These are phyloP conservation scores for Ptilodon capucinus DNA, from an alignment of 2,888 invertebrate genomes.

Conservation along the genomic window DNA sequence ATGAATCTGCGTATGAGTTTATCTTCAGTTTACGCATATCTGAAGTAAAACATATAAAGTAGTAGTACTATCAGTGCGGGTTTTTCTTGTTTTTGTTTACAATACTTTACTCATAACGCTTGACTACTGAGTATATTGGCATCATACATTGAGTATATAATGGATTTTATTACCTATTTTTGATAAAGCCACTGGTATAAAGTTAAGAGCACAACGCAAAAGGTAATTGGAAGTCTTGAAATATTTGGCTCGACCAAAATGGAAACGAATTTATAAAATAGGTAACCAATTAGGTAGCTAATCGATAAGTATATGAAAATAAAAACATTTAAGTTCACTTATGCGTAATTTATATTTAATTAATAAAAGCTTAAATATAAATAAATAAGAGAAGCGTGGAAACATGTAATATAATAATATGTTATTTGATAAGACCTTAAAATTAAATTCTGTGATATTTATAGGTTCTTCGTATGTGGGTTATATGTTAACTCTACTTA, in stretches of 20 bases:
- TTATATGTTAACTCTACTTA: neutral
- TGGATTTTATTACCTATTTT: no score
- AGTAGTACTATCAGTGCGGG: no score
- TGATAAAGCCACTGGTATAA: no score
- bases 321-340: neutral
- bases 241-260: neutral
- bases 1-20: no score
- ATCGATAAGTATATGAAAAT: neutral
- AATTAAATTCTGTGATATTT: constrained; percentile 3
- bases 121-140: no score
- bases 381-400: neutral
- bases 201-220: no score
- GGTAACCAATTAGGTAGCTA: neutral
- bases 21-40: no score
- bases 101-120: no score
- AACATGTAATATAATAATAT: neutral
- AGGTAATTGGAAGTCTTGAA: no score
- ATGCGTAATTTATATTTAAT: neutral
- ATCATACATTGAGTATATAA: no score
- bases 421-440: neutral
- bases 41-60: no score
- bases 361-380: neutral
- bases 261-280: neutral
- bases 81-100: no score
- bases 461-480: neutral